Evolutionary conservation across 2,113 vertebrate genomes (phyloP), one percentile per base, ranked within the genome.

Genomic region (Dissostichus mawsoni): DNA sequence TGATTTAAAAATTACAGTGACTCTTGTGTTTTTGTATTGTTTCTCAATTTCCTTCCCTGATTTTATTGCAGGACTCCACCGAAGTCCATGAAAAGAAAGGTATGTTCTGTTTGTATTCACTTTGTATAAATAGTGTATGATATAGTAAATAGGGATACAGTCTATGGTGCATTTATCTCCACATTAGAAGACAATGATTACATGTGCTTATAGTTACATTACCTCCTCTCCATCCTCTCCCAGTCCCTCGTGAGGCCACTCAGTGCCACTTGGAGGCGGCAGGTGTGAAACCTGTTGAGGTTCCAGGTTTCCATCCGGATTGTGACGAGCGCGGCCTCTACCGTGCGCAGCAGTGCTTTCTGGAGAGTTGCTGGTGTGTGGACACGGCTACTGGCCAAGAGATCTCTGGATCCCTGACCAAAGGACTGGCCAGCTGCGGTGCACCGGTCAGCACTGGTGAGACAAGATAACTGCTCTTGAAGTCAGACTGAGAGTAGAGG

Each of bases 281-380:
- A 7, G 89, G 85, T 1, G 0, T 8, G 78, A 83, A 78, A 51
- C 1, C 65, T 0, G 1, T 36, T 13, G 23, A 1, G 55, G 12
- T 83, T 8, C 85, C 87, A 5, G 62, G 2, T 36, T 90, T 91
- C 79, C 11, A 0, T 0, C 89, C 90, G 1, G 1, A 0, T 0
- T 93, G 92, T 73, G 90, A 93, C 16, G 12, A 59, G 64, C 48
- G 5, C 0, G 92, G 92, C 47, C 58, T 67, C 16, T 93, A 93
- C 58, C 3, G 0, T 50, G 4, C 52, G 13, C 23, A 78, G 80
- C 92, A 93, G 85, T 93, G 92, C 83, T 71, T 8, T 12, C 0
- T 0, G 29, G 0, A 0, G 0, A 0, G 4, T 0, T 93, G 92
- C 85, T 93, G 90, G 92, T 92, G 92, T 36, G 92, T 90, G 79